Base-by-base conservation (phyloP, 1,140 invertebrate species). In the Meteorus sp. region DNA sequence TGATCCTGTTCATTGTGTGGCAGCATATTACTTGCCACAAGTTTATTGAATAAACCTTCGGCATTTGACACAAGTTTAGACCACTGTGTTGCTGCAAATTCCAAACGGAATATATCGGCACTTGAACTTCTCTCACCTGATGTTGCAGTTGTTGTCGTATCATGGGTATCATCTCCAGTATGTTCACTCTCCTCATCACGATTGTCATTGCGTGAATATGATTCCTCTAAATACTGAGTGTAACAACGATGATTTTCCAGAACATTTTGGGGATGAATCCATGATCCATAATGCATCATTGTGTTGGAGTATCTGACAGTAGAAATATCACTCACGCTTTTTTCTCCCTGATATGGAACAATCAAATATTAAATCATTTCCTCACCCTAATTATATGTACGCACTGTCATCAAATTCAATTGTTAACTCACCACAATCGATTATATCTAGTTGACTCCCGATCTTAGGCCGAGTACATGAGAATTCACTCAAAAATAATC, bases 61-160 rank as follows among this genome's bases (percentile, higher is more conserved):
- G 91, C 91, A 81, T 92, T 92, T 1, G 88, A 85, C 3, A 92
- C 90, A 27, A 93, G 72, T 70, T 91, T 91, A 3, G 89, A 85
- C 86, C 90, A 90, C 68, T 92, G 90, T 59, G 87, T 81, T 22
- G 89, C 89, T 15, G 90, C 90, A 80, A 92, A 93, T 72, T 91
- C 88, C 53, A 92, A 75, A 44, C 89, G 87, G 72, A 91, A 87
- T 39, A 84, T 76, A 62, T 85, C 80, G 25, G 71, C 71, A 63
- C 72, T 70, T 62, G 81, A 68, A 56, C 72, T 75, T 11, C 68
- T 64, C 22, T 79, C 74, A 22, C 74, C 75, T 5, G 78, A 79
- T 2, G 78, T 78, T 11, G 75, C 76, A 2, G 75, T 74, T 1
- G 75, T 77, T 60, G 74, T 72, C n/a, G 72, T 75, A 25, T 79